Conservation (phyloP, 2,888 invertebrate genomes). For the Synergus umbraculus region DNA sequence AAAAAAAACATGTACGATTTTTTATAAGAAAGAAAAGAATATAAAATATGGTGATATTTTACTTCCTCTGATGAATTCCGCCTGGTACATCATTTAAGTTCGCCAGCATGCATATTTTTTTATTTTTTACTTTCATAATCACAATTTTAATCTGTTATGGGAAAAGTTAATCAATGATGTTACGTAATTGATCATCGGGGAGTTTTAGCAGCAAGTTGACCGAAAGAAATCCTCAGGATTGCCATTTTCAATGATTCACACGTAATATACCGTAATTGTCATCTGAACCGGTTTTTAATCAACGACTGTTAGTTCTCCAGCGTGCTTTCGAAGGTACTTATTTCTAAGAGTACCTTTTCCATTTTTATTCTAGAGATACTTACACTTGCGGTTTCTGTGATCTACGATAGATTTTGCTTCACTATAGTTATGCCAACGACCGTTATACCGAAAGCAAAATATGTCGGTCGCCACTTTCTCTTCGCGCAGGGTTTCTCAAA, state of each 20-base stretch:
- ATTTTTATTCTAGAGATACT: constrained; percentile 38
- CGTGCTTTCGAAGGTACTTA: constrained; percentile 38
- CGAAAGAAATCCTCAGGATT: constrained; percentile 52
- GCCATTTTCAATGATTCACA: constrained; percentile 53
- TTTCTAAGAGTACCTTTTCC: constrained; percentile 40
- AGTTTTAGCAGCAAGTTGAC: background rate
- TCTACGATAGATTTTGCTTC: constrained; percentile 41
- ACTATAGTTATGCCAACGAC: constrained; percentile 53
- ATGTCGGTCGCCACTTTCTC: constrained; percentile 73
- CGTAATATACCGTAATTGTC: constrained; percentile 64
- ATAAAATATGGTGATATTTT: too few relatives aligned
- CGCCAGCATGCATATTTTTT: too few relatives aligned
- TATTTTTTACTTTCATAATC: too few relatives aligned
- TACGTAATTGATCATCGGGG: constrained; percentile 5
- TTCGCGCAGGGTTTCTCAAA: constrained; percentile 74
- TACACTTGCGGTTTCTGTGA: constrained; percentile 39
- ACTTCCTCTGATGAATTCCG: too few relatives aligned
- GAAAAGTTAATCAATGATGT: constrained; percentile 22
- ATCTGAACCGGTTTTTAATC: constrained; percentile 56
- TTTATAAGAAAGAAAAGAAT: too few relatives aligned
- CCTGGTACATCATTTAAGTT: too few relatives aligned
- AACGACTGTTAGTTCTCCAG: constrained; percentile 63
- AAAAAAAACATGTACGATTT: too few relatives aligned
- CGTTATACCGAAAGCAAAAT: constrained; percentile 58
- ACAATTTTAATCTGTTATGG: background rate